phyloP scores from a whole-genome alignment of 53 echinoderm and acorn worm species.

The Zoroaster sp. region DNA sequence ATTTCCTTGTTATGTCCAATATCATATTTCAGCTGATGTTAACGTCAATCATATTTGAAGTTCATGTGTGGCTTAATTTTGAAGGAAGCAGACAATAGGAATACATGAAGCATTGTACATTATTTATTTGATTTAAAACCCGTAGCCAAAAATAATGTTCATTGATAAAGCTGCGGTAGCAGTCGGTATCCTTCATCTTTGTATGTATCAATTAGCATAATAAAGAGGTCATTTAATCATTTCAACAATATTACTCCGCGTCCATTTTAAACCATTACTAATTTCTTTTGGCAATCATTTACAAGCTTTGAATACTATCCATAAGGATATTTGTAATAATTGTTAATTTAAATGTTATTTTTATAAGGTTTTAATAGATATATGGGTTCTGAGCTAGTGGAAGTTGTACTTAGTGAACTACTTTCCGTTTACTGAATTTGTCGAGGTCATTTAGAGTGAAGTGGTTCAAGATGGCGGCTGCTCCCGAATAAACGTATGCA shows the following conservation, averaged over 20 bases:
- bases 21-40: too few species aligned
- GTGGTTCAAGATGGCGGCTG: conserved; percentile 60
- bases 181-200: conserved; percentile 45
- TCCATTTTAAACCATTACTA: background rate
- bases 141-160: background rate
- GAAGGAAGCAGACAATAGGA: too few species aligned
- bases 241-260: conserved; percentile 36
- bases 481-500: conserved; percentile 56
- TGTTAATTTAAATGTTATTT: background rate
- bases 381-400: background rate
- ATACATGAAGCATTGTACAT: too few species aligned
- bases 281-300: background rate
- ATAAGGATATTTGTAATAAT: background rate
- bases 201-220: conserved; percentile 57
- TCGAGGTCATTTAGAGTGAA: conserved; percentile 52
- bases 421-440: conserved; percentile 27
- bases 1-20: too few species aligned
- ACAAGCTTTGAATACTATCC: background rate
- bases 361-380: background rate
- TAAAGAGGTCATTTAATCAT: conserved; percentile 64
- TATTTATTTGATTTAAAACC: conserved; percentile 38
- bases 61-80: too few species aligned
- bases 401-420: background rate
- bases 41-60: too few species aligned
- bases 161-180: conserved; percentile 17